Evolutionary conservation across 2,113 vertebrate genomes (phyloP).

Genomic region (Butorides virescens): DNA sequence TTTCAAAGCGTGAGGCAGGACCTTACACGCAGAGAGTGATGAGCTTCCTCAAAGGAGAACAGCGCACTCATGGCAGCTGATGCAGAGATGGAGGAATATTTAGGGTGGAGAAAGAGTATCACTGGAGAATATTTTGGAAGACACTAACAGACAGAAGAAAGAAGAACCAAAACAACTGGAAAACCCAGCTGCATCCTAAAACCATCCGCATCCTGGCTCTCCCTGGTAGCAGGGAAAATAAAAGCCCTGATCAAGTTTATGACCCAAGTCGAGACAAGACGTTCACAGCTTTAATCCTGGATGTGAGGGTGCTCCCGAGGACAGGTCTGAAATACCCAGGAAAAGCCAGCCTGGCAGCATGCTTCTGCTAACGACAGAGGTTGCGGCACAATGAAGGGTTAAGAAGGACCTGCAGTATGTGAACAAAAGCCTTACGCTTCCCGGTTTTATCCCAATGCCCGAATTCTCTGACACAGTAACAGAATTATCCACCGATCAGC

Average conservation of each 20-base stretch:
- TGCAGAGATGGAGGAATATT: not conserved
- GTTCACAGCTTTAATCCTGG: not conserved
- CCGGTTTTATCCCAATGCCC: not conserved
- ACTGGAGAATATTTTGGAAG: constrained; percentile 1
- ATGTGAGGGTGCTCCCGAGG: not conserved
- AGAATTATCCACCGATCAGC: not conserved
- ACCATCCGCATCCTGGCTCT: not conserved
- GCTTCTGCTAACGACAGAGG: not conserved
- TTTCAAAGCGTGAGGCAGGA: not conserved
- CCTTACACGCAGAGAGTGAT: not conserved
- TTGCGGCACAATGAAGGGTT: not conserved
- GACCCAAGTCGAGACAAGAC: not conserved
- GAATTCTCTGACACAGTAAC: not conserved
- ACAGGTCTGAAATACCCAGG: not conserved
- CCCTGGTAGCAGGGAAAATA: not conserved
- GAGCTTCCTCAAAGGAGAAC: constrained; percentile 26
- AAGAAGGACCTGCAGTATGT: not conserved
- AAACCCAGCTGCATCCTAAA: not conserved
- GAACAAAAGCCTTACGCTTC: not conserved
- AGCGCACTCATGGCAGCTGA: not conserved
- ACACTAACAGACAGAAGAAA: not conserved
- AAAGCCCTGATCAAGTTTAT: not conserved
- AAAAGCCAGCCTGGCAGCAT: not conserved
- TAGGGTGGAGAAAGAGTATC: not conserved
- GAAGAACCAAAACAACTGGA: not conserved